phyloP scores from a whole-genome alignment of 2,113 vertebrate genomes.

The Micromys minutus region DNA sequence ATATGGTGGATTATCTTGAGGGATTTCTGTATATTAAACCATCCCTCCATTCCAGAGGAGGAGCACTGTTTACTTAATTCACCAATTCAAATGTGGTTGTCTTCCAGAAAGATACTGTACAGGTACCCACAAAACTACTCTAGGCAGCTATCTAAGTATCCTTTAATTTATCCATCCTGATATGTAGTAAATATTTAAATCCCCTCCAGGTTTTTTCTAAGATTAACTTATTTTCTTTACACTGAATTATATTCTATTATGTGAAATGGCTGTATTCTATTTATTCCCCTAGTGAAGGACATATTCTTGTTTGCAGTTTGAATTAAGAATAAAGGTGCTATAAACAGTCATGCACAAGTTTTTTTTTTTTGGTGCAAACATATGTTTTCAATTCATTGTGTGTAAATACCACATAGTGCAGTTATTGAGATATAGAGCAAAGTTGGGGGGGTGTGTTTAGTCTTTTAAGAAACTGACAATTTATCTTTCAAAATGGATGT shows the following conservation, averaged over 20 bases:
- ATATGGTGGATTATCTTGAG: too few relatives aligned
- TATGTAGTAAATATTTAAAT: background rate
- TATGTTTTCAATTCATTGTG: conserved; percentile 15
- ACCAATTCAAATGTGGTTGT: background rate
- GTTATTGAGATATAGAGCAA: background rate
- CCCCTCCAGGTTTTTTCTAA: background rate
- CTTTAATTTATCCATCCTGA: background rate
- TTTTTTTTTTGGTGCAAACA: conserved; percentile 4
- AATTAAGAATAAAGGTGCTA: conserved; percentile 22
- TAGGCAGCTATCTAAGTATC: background rate
- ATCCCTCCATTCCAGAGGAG: too few relatives aligned
- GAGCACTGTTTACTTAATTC: too few relatives aligned
- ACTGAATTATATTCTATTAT: background rate
- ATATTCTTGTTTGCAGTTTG: background rate
- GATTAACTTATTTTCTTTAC: background rate
- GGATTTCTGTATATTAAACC: too few relatives aligned
- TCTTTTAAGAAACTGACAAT: conserved; percentile 3
- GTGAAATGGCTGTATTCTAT: background rate
- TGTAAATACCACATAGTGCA: background rate
- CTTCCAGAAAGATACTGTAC: background rate
- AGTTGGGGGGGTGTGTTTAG: background rate
- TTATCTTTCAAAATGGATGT: background rate
- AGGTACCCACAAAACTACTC: background rate
- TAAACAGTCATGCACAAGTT: background rate
- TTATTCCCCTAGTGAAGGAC: background rate